Base-by-base conservation (phyloP, 2,888 invertebrate species). In the Idaea biselata region DNA sequence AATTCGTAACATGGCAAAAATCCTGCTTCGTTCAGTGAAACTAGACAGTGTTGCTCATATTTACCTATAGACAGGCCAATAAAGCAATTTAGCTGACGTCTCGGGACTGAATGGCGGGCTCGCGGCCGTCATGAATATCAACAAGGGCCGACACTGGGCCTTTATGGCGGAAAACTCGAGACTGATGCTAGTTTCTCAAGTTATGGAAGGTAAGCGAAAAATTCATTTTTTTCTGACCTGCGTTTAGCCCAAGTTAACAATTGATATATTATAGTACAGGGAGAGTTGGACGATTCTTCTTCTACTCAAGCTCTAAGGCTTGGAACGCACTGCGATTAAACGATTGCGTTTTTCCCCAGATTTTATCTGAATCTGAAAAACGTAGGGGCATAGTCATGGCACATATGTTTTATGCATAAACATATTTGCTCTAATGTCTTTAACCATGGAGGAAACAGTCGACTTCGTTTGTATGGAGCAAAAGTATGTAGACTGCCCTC, bases 61-160 rank as follows among this genome's bases (percentile, higher is more conserved):
- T 85, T 85, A 82, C 79, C 76, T 81, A 80, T 81, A 79, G 79
- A 81, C 72, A 70, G 68, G 69, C 83, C 81, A 82, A 87, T 87
- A 87, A 88, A 89, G 84, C 83, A 87, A 89, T 89, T 88, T 86
- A 82, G 82, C 81, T 82, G 84, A 84, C 82, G 80, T 75, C 71
- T 75, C 78, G 77, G 75, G 18, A 18, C 76, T 76, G 80, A 80
- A 80, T 77, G 78, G 79, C 76, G 76, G 76, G 75, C 74, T 76
- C 76, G 73, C 69, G 66, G 76, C 77, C 76, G 84, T 78, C 79
- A 85, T 88, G 89, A 89, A 89, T 89, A 89, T 83, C 87, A 89
- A 89, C 83, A 81, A 87, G 87, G 81, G 73, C 72, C 75, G 74
- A 68, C 75, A 70, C 67, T 63, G 62, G 61, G 72, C 73, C 71